phyloP scores from a whole-genome alignment of 1,140 invertebrate genomes.

The Nomia melanderi region DNA sequence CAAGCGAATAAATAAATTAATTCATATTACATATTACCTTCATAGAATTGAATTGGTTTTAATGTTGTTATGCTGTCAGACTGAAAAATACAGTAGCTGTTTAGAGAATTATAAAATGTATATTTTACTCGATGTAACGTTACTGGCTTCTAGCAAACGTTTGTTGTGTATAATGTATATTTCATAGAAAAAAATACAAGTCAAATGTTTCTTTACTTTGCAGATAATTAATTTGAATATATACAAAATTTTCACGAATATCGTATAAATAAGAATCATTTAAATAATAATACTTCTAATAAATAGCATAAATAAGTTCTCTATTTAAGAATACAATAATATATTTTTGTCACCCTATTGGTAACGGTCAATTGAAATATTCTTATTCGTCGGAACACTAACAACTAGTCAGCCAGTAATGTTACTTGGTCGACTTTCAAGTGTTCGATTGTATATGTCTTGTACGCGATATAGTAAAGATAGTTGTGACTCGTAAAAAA shows the following conservation, averaged over 20 bases:
- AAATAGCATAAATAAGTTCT: constrained; percentile 1
- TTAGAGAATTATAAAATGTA: constrained; percentile 42
- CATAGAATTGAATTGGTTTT: constrained; percentile 4
- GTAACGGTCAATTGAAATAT: not conserved
- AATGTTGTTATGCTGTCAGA: not conserved
- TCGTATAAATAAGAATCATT: not conserved
- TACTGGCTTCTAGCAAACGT: constrained; percentile 32
- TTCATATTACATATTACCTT: not conserved
- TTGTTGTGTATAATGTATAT: not conserved
- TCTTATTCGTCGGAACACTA: not conserved
- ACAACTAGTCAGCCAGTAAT: constrained; percentile 27
- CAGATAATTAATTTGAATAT: no score
- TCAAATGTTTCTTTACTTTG: no score
- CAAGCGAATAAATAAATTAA: constrained; percentile 4
- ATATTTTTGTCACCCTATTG: not conserved
- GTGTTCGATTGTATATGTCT: constrained; percentile 4
- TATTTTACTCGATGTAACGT: constrained; percentile 22
- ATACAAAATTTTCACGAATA: no score
- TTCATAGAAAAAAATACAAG: not conserved
- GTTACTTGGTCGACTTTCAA: constrained; percentile 23
- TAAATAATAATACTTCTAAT: not conserved
- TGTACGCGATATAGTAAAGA: constrained; percentile 41
- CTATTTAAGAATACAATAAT: not conserved
- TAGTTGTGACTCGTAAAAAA: constrained; percentile 42
- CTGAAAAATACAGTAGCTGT: constrained; percentile 10